phyloP scores from a whole-genome alignment of 2,888 invertebrate species.

The Mechanitis mazaeus region DNA sequence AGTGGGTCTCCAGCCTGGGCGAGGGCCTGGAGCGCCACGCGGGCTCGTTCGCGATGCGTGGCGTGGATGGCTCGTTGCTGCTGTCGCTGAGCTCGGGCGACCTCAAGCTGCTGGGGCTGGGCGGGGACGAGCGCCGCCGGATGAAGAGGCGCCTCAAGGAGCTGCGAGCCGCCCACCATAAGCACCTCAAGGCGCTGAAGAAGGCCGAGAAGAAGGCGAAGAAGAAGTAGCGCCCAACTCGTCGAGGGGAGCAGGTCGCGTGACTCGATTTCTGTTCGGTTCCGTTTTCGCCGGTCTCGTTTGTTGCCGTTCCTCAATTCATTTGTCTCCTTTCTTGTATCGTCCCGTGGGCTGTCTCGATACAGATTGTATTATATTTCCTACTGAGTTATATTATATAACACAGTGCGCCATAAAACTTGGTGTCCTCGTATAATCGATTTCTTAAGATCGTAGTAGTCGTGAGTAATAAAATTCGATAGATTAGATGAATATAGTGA shows the following conservation, averaged over 20 bases:
- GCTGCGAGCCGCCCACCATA: slow-evolving; percentile 87
- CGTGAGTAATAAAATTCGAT: neutral
- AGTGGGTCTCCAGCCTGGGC: slow-evolving; percentile 90
- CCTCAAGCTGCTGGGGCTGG: slow-evolving; percentile 90
- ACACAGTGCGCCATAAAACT: too few species aligned
- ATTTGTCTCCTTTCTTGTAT: too few species aligned
- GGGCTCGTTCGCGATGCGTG: slow-evolving; percentile 90
- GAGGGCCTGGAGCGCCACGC: slow-evolving; percentile 93
- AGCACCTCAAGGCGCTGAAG: slow-evolving; percentile 89
- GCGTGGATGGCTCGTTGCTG: slow-evolving; percentile 91
- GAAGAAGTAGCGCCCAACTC: slow-evolving; percentile 75
- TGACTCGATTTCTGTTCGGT: neutral
- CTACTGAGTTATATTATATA: too few species aligned
- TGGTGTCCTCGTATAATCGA: neutral
- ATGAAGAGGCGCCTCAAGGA: slow-evolving; percentile 92
- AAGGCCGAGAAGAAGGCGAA: slow-evolving; percentile 90
- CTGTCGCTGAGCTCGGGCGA: slow-evolving; percentile 93
- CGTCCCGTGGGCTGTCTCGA: too few species aligned
- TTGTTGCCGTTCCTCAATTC: neutral
- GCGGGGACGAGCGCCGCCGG: slow-evolving; percentile 85
- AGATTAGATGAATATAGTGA: neutral
- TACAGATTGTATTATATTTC: too few species aligned
- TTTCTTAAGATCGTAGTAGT: neutral
- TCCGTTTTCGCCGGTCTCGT: neutral
- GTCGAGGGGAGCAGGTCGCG: neutral